Percentiles rank a stretch among this genome's conserved stretches.
These are phyloP conservation scores for Porites evermanni DNA, from an alignment of 92 coral and sea anemone genomes.

Conservation along the genomic window DNA sequence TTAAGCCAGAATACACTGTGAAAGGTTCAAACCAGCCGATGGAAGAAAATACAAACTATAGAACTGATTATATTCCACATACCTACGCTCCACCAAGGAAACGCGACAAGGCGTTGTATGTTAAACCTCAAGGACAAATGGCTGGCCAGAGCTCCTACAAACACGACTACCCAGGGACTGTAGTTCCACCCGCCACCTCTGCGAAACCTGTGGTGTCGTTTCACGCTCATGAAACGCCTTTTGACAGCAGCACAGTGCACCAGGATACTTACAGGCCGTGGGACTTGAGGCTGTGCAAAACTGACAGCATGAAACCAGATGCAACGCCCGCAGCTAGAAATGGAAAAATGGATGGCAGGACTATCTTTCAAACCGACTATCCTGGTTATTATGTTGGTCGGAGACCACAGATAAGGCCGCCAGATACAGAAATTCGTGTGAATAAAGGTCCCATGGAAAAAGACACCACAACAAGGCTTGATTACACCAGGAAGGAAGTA, in stretches of 20 bases:
- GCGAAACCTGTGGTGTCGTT: slow-evolving; percentile 89
- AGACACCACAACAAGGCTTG: slow-evolving; percentile 95
- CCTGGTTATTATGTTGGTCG: slow-evolving; percentile 93
- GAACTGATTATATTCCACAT: slow-evolving; percentile 83
- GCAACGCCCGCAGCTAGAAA: slow-evolving; percentile 65
- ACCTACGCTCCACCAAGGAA: slow-evolving; percentile 82
- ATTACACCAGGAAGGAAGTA: slow-evolving; percentile 87
- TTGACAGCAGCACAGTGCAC: slow-evolving; percentile 88
- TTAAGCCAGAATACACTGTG: slow-evolving; percentile 88
- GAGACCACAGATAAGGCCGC: slow-evolving; percentile 85
- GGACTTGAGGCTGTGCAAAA: slow-evolving; percentile 82
- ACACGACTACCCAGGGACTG: slow-evolving; percentile 89
- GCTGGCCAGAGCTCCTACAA: slow-evolving; percentile 87
- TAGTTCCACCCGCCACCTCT: slow-evolving; percentile 84
- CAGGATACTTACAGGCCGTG: slow-evolving; percentile 96
- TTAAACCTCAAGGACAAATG: slow-evolving; percentile 86
- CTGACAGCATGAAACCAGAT: slow-evolving; percentile 92
- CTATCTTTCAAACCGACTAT: slow-evolving; percentile 93
- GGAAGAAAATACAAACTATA: slow-evolving; percentile 86
- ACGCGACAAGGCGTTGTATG: slow-evolving; percentile 82
- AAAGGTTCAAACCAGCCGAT: slow-evolving; percentile 87
- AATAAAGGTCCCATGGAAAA: slow-evolving; percentile 91
- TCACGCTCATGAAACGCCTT: slow-evolving; percentile 81
- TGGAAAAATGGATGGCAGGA: slow-evolving; percentile 92
- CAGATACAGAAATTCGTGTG: slow-evolving; percentile 81